Conservation (phyloP, 2,797 vertebrate species). For the Sebastiscus albofasciatus region DNA sequence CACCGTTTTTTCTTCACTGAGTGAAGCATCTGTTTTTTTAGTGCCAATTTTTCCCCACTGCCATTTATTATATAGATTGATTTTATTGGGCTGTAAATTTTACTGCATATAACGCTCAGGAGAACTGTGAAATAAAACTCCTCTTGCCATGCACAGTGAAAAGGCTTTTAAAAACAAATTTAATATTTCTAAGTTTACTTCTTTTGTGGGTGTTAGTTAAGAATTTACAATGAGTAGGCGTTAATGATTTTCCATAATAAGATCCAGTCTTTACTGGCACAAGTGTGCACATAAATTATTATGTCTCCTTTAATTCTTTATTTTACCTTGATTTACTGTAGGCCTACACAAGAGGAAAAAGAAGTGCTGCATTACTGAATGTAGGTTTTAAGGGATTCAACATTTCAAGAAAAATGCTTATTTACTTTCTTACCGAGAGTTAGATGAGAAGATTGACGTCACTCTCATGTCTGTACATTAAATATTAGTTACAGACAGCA, state of each 20-base stretch:
- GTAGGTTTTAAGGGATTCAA: background rate
- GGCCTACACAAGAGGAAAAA: no score
- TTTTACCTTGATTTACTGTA: background rate
- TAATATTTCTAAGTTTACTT: background rate
- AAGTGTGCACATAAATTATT: background rate
- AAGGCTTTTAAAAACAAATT: constrained; percentile 8
- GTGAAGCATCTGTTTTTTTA: constrained; percentile 38
- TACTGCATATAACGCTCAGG: constrained; percentile 2
- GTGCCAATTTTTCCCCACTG: background rate
- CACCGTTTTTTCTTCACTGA: background rate
- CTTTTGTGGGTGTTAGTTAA: background rate
- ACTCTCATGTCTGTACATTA: background rate
- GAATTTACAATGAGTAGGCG: background rate
- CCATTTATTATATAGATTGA: constrained; percentile 28
- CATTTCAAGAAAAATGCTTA: background rate
- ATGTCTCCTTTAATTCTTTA: background rate
- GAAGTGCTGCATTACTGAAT: background rate
- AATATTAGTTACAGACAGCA: background rate
- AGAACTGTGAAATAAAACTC: constrained; percentile 22
- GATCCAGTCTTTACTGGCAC: background rate
- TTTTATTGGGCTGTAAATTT: constrained; percentile 39
- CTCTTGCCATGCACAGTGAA: background rate
- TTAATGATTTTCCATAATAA: constrained; percentile 15
- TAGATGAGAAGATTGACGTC: background rate
- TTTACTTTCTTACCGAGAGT: background rate